Percentiles rank a stretch among this genome's conserved stretches.
Conservation (phyloP, 2,797 vertebrate species). For the Sarcophilus harrisii region DNA sequence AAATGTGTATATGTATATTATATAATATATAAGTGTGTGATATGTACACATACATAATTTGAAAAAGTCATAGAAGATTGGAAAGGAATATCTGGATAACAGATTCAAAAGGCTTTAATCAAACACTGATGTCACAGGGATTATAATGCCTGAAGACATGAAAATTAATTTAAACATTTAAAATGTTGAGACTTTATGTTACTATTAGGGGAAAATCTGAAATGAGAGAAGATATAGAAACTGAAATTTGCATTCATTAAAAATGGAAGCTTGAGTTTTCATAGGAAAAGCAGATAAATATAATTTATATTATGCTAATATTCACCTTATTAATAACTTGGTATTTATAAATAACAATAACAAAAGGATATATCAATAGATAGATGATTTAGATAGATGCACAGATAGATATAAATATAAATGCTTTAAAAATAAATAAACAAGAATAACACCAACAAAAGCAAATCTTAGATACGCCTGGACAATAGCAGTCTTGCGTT, state of each 20-base stretch:
- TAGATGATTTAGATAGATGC: too few relatives aligned
- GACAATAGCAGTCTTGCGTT: neutral
- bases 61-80: neutral
- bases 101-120: neutral
- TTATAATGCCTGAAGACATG: neutral
- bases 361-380: too few relatives aligned
- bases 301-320: neutral
- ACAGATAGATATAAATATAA: too few relatives aligned
- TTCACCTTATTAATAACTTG: neutral
- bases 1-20: too few relatives aligned
- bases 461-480: neutral
- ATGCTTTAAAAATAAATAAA: too few relatives aligned
- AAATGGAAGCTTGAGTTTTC: neutral
- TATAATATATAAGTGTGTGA: neutral
- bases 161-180: neutral
- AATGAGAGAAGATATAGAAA: neutral
- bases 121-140: neutral
- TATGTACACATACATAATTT: neutral
- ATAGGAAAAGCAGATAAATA: neutral
- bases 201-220: neutral
- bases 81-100: neutral
- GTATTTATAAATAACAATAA: neutral
- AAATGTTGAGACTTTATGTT: neutral
- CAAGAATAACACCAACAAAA: neutral
- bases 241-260: neutral